These are phyloP conservation scores for Drosophila neonasuta DNA, from an alignment of 2,888 invertebrate species.

Conservation along the genomic window DNA sequence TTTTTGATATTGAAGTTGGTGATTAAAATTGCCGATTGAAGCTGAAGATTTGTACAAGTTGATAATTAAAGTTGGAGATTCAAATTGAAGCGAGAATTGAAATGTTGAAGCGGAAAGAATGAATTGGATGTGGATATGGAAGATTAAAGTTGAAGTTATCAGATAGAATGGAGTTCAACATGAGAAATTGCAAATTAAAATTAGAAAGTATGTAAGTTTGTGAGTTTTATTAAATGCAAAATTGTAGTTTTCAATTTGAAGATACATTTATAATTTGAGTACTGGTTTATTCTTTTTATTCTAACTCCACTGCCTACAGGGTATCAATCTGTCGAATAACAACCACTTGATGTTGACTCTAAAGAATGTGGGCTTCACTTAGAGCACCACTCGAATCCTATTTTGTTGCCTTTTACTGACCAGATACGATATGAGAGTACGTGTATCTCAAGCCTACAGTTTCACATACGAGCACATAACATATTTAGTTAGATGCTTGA, in stretches of 20 bases:
- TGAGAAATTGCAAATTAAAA: neutral
- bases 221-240: neutral
- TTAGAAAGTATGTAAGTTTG: neutral
- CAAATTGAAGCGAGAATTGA: neutral
- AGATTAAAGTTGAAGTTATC: neutral
- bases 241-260: too few relatives aligned
- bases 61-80: neutral
- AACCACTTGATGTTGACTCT: neutral
- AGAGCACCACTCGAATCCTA: conserved; percentile 4
- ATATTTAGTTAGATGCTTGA: conserved; percentile 21
- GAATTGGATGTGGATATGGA: neutral
- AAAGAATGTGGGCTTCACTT: conserved; percentile 13
- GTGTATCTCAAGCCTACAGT: conserved; percentile 27
- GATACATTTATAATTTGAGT: too few relatives aligned
- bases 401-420: conserved; percentile 15
- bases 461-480: conserved; percentile 13
- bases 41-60: neutral
- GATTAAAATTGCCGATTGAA: neutral
- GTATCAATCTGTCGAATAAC: conserved; percentile 6
- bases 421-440: conserved; percentile 15
- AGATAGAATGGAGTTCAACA: neutral
- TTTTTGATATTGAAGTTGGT: too few relatives aligned
- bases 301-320: neutral
- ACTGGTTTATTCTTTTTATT: neutral
- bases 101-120: neutral